Base-by-base conservation (phyloP, 2,113 vertebrate species). In the Monarcha castaneiventris region DNA sequence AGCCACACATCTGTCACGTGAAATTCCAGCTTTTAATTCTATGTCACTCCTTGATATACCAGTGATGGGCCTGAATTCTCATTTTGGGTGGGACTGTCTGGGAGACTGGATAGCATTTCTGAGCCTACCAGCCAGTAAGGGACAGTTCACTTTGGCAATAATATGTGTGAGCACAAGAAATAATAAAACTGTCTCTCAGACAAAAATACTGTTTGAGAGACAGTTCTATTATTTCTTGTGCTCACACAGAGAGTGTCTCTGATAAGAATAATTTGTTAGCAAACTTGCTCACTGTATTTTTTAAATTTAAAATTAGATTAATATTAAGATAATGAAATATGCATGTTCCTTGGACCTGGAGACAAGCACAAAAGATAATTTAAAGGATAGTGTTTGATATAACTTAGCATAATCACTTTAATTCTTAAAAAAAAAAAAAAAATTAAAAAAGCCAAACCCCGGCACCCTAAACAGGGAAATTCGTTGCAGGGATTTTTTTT, bases 321-420 rank as follows among this genome's bases (percentile, higher is more conserved):
- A 55, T 81, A 89, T 75, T 82, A 84, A 95, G 54, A n/a, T 52
- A 91, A 93, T 68, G n/a, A 84, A 93, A 87, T 71, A 71, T 25
- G 7, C 29, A 73, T 62, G 46, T n/a, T 87, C 12, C 33, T 37
- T 75, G 39, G 30, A 56, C 64, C 44, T 48, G 27, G 35, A 82
- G 69, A 66, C 15, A 81, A 71, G 27, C 44, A 78, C 13, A 52
- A 56, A 84, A 78, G 35, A 74, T 56, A 10, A 77, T 84, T 84
- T 87, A 91, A 93, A 95, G n/a, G 33, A 32, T 8, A 43, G 9
- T 10, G 14, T 54, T 73, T 91, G 64, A 87, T 59, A 80, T 54
- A 69, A 84, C 77, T 54, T 46, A 87, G 66, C 2, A 1, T 52
- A 82, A 84, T 87, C 73, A 55, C 14, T 63, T 30, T 37, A 72